phyloP scores from a whole-genome alignment of 2,888 invertebrate genomes.

The Lagria hirta region DNA sequence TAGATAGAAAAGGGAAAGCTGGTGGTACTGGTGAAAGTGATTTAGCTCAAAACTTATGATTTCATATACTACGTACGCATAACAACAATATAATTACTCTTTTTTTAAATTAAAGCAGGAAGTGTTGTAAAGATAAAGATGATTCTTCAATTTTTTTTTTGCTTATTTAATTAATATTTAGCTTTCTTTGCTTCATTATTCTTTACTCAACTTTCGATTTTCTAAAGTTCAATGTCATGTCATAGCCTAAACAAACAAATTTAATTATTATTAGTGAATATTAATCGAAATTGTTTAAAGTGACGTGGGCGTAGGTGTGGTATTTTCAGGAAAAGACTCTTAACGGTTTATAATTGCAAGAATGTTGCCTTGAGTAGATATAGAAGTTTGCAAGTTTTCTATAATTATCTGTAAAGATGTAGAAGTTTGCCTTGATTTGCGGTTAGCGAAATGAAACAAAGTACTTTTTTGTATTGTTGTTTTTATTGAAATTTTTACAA shows the following conservation, averaged over 20 bases:
- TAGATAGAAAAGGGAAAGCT: constrained; percentile 39
- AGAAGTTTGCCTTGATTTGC: too few relatives aligned
- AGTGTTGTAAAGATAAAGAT: too few relatives aligned
- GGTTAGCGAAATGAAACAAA: too few relatives aligned
- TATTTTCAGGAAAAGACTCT: constrained; percentile 13
- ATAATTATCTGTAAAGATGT: too few relatives aligned
- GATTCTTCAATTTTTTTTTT: too few relatives aligned
- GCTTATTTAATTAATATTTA: too few relatives aligned
- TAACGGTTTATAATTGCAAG: constrained; percentile 32
- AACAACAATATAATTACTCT: too few relatives aligned
- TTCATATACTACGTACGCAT: constrained; percentile 18
- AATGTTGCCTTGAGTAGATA: constrained; percentile 30
- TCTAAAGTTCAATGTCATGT: constrained; percentile 37
- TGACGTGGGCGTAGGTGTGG: constrained; percentile 11
- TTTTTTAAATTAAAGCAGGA: too few relatives aligned
- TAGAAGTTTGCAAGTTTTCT: too few relatives aligned
- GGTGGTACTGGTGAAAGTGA: constrained; percentile 37
- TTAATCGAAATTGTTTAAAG: too few relatives aligned
- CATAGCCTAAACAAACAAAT: constrained; percentile 18
- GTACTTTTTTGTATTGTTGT: constrained; percentile 12
- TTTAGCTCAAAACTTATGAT: constrained; percentile 22
- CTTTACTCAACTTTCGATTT: too few relatives aligned
- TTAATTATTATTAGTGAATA: constrained; percentile 2
- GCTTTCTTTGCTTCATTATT: too few relatives aligned
- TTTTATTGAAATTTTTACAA: constrained; percentile 33